These are phyloP conservation scores for Drosophila seclusa DNA, from an alignment of 2,888 invertebrate species.

Conservation along the genomic window DNA sequence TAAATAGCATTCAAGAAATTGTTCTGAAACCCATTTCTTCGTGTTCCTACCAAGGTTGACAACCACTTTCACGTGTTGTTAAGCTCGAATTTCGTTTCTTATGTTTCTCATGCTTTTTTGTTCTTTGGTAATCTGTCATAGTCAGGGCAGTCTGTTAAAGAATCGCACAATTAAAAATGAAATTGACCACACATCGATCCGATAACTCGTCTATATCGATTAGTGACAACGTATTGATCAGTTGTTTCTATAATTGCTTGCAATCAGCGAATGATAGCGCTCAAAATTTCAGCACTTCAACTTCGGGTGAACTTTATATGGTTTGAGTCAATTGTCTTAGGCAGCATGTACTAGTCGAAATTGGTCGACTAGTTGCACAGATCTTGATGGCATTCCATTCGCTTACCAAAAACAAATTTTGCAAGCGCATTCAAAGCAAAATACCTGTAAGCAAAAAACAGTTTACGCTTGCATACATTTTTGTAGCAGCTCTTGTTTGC, in stretches of 20 bases:
- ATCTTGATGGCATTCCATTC: slow-evolving; percentile 6
- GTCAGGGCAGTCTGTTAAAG: neutral
- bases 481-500: neutral
- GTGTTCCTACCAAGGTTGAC: slow-evolving; percentile 28
- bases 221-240: neutral
- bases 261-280: neutral
- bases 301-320: neutral
- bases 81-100: neutral
- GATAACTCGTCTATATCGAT: neutral
- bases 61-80: neutral
- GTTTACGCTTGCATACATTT: neutral
- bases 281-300: no score
- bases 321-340: neutral
- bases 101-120: neutral
- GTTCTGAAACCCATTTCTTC: neutral
- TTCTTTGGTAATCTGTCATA: neutral
- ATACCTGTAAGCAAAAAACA: neutral
- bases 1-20: neutral
- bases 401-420: neutral
- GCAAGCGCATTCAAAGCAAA: neutral
- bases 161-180: neutral
- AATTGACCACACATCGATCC: neutral
- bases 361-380: neutral
- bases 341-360: neutral
- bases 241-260: neutral